Conservation (phyloP, 1,140 invertebrate species). For the Centruroides vittatus region DNA sequence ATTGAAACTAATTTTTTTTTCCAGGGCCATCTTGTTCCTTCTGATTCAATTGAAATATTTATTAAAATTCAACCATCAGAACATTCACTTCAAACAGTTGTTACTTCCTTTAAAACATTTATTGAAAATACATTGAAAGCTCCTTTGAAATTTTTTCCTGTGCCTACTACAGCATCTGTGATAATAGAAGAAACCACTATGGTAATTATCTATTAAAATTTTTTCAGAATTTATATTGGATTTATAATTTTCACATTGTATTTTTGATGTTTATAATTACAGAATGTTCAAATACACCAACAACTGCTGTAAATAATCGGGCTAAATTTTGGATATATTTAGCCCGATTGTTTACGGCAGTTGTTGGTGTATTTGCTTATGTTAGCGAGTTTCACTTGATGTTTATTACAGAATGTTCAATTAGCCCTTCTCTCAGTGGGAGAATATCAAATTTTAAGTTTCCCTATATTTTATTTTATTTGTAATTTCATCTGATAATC, state of each 20-base stretch:
- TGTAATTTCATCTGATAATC: no score
- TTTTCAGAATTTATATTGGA: not conserved
- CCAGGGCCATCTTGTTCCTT: conserved; percentile 70
- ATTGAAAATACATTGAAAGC: conserved; percentile 73
- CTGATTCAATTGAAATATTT: conserved; percentile 75
- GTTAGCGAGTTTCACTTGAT: no score
- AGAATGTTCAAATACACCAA: no score
- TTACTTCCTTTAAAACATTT: conserved; percentile 51
- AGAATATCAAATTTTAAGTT: no score
- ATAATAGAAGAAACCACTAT: conserved; percentile 62
- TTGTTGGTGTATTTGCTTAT: no score
- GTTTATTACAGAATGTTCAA: no score
- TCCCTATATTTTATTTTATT: no score
- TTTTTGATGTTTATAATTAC: no score
- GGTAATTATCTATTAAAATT: conserved; percentile 34
- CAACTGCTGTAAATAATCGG: no score
- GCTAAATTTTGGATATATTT: no score
- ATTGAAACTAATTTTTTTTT: conserved; percentile 7
- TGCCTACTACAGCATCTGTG: conserved; percentile 25
- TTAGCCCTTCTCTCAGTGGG: no score
- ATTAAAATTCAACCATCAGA: conserved; percentile 34
- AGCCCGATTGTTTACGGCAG: no score
- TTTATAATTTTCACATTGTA: not conserved
- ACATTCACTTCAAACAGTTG: conserved; percentile 47
- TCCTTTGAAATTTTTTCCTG: conserved; percentile 35